Percentiles rank a stretch among this genome's conserved stretches.
phyloP scores from a whole-genome alignment of 2,113 vertebrate species.

The Leucopsar rothschildi region DNA sequence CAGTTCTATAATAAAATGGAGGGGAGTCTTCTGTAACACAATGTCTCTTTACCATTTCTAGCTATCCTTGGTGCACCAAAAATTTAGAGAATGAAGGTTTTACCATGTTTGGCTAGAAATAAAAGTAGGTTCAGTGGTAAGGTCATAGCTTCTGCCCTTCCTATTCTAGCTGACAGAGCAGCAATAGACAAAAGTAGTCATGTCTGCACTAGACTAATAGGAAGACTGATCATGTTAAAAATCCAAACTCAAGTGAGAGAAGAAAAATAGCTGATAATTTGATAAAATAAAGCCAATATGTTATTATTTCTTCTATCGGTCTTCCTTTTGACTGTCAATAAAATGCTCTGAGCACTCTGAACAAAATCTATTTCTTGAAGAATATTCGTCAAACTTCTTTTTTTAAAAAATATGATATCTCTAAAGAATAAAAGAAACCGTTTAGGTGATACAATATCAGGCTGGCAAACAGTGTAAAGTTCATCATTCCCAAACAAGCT shows the following conservation, averaged over 20 bases:
- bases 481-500: not conserved
- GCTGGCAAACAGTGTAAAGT: not conserved
- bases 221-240: not conserved
- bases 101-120: not conserved
- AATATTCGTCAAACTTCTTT: not conserved
- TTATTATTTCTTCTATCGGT: not conserved
- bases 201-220: not conserved
- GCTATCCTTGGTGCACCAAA: not conserved
- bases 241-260: not conserved
- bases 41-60: not conserved
- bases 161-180: not conserved
- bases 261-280: conserved; percentile 9
- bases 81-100: not conserved
- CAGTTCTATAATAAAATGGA: not conserved
- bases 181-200: not conserved
- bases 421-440: conserved; percentile 5
- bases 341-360: not conserved
- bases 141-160: not conserved
- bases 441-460: not conserved
- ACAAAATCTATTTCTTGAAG: not conserved
- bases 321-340: conserved; percentile 30
- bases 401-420: not conserved
- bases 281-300: not conserved
- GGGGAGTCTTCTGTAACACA: not conserved
- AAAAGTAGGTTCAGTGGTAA: not conserved